Conservation (phyloP, 2,797 vertebrate genomes). For the Phyllotis vaccarum region DNA sequence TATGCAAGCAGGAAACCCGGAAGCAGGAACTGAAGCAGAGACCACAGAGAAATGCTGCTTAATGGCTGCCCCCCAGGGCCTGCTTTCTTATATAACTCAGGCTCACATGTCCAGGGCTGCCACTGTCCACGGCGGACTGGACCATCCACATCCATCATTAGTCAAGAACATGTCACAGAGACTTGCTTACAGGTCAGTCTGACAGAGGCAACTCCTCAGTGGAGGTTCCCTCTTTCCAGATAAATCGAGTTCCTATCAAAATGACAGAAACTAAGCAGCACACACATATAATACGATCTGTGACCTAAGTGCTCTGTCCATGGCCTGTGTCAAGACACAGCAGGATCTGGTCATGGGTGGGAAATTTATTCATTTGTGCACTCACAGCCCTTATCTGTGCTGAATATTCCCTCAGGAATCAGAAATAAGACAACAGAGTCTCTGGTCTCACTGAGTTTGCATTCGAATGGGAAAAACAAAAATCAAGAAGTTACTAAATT, state of each 20-base stretch:
- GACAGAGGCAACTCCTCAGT: not conserved
- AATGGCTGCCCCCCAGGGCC: not conserved
- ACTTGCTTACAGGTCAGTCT: not conserved
- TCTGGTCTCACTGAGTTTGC: not conserved
- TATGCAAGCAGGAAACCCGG: not conserved
- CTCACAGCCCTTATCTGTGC: not conserved
- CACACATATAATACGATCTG: not conserved
- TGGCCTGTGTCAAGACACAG: not conserved
- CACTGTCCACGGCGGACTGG: not conserved
- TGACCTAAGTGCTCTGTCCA: not conserved
- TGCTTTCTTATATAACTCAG: not conserved
- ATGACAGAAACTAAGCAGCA: not conserved
- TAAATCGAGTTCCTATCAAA: too few relatives aligned
- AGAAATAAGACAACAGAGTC: not conserved
- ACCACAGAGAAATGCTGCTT: not conserved
- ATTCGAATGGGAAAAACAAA: not conserved
- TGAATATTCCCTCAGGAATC: not conserved
- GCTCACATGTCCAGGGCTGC: not conserved
- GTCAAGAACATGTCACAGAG: not conserved
- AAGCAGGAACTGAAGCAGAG: not conserved
- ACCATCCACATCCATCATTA: too few relatives aligned
- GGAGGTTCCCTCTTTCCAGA: not conserved
- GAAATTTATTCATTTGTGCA: not conserved
- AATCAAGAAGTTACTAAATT: constrained; percentile 11
- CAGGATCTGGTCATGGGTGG: not conserved